Evolutionary conservation across 2,113 vertebrate genomes (phyloP).

Genomic region (Tragulus kanchil): DNA sequence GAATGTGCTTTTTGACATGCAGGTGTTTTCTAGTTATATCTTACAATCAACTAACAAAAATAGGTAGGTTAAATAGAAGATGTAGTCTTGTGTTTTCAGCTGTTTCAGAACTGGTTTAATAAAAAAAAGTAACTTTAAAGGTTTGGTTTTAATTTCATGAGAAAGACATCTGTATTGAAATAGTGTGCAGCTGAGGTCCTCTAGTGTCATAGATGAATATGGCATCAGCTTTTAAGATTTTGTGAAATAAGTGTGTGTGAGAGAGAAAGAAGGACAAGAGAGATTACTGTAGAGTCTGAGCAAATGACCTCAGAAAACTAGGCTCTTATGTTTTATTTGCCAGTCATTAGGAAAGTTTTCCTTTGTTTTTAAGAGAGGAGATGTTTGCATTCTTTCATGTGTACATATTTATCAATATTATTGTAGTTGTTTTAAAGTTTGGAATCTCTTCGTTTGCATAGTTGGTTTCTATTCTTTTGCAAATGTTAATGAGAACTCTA

Average conservation of each 20-base stretch:
- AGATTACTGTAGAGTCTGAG: background rate
- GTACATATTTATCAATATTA: background rate
- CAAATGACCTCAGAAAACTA: background rate
- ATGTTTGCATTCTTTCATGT: background rate
- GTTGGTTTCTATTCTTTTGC: constrained; percentile 56
- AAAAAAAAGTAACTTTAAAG: constrained; percentile 13
- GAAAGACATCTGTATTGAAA: background rate
- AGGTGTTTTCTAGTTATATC: background rate
- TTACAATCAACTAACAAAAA: background rate
- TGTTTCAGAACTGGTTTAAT: constrained; percentile 46
- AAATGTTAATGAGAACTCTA: constrained; percentile 40
- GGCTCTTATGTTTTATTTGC: constrained; percentile 4
- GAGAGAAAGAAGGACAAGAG: background rate
- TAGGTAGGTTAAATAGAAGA: background rate
- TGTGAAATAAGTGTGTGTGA: background rate
- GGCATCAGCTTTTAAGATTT: background rate
- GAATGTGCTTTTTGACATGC: background rate
- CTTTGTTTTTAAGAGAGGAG: background rate
- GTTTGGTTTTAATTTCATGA: constrained; percentile 18
- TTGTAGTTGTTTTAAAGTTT: constrained; percentile 35
- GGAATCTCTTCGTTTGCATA: background rate
- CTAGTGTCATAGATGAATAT: constrained; percentile 74
- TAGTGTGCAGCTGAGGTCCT: constrained; percentile 79
- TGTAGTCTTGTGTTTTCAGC: background rate
- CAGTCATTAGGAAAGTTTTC: background rate